Evolutionary conservation across 2,797 vertebrate genomes (phyloP), one percentile per base, ranked within the genome.

Genomic region (Corythornis leucogaster): DNA sequence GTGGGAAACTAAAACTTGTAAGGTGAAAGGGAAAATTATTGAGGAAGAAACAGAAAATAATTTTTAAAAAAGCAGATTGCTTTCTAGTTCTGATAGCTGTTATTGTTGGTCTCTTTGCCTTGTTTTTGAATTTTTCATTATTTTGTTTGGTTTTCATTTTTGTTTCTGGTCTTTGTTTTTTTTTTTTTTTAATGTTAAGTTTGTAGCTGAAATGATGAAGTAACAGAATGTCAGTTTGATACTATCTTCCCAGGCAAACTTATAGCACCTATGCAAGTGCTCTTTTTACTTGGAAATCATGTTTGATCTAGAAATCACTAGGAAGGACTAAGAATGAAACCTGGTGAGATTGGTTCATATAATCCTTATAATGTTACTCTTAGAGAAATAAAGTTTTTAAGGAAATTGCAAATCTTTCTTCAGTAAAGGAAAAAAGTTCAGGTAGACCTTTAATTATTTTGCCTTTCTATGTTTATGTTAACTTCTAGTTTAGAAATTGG

Each of bases 281-380:
- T 93, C 73, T 91, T 91, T 96, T 71, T 92, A 88, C 85, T 92
- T 96, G 89, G 85, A 95, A 93, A 92, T 85, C 85, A 85, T 81
- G 54, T 92, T 95, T 92, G 68, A 51, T 92, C 30, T 94, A 92
- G 68, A 92, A 95, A 88, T 91, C 15, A 0, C 71, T 95, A 93
- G 93, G 90, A 91, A 92, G 91, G 87, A 67, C 89, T 95, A 88
- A 94, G 90, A 93, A 74, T 88, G 74, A 87, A 84, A 93, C 53
- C 70, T 73, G 78, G 43, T 85, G 87, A 94, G 85, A 67, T 67
- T 81, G 83, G 46, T 92, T 96, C 67, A 46, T 79, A 48, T 80
- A 83, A 68, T 94, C 38, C 63, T 91, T 96, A 75, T 30, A 89
- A 57, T 57, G 12, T 88, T 89, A 51, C 42, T 74, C 31, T 46